phyloP scores from a whole-genome alignment of 2,797 vertebrate species.

The Xenentodon cancila region DNA sequence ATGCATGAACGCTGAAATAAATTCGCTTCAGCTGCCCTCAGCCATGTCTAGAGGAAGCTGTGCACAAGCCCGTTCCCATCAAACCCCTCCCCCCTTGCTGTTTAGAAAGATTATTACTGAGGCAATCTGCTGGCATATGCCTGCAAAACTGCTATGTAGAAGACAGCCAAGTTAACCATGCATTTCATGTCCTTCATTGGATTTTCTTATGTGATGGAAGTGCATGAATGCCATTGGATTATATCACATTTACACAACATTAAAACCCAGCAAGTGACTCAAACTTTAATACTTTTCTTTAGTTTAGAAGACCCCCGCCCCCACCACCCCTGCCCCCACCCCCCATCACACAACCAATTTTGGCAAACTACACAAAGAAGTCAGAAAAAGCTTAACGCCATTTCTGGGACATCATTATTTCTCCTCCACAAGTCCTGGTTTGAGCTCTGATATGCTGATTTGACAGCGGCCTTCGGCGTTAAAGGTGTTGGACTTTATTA shows the following conservation, averaged over 20 bases:
- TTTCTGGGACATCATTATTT: constrained; percentile 23
- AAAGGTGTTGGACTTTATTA: constrained; percentile 19
- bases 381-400: constrained; percentile 19
- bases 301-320: background rate
- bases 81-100: constrained; percentile 17
- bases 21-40: constrained; percentile 40
- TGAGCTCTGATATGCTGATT: constrained; percentile 34
- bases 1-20: constrained; percentile 15
- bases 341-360: background rate
- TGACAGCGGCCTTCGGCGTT: constrained; percentile 22
- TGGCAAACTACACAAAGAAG: constrained; percentile 11
- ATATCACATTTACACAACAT: constrained; percentile 31
- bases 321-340: too few relatives aligned
- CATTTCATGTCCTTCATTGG: constrained; percentile 34
- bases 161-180: constrained; percentile 31
- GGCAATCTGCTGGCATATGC: constrained; percentile 59
- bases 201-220: constrained; percentile 39
- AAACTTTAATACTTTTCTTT: constrained; percentile 10
- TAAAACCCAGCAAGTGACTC: constrained; percentile 22
- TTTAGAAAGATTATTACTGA: constrained; percentile 59
- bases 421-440: constrained; percentile 7
- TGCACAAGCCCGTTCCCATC: constrained; percentile 16
- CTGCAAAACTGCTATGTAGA: constrained; percentile 28
- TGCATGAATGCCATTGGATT: constrained; percentile 33
- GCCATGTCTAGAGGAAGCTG: constrained; percentile 28